These are phyloP conservation scores for Ariolimax columbianus DNA, from an alignment of 2,888 invertebrate genomes.

Conservation along the genomic window DNA sequence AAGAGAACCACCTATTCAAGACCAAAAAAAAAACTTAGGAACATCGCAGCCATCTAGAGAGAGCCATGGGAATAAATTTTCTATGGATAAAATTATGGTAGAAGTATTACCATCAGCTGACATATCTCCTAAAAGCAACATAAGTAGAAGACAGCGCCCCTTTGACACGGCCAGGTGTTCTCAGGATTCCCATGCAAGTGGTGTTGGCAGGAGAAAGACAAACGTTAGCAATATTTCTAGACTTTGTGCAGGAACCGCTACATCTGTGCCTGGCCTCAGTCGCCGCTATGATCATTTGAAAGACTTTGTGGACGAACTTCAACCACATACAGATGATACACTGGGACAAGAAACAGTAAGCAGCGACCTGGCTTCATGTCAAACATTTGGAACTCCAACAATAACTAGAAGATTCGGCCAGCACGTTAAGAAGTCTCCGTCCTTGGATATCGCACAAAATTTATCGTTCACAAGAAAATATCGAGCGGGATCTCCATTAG, in stretches of 20 bases:
- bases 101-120: not conserved
- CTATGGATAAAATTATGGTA: no score
- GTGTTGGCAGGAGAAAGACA: no score
- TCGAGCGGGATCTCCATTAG: not conserved
- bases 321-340: no score
- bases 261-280: not conserved
- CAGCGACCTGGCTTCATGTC: not conserved
- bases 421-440: not conserved
- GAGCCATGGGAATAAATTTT: not conserved
- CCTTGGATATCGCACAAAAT: not conserved
- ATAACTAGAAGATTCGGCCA: not conserved
- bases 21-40: no score
- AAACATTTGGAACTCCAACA: not conserved
- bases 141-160: no score
- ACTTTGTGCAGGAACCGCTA: not conserved
- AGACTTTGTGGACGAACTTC: not conserved
- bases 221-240: not conserved
- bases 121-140: not conserved
- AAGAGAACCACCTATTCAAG: not conserved
- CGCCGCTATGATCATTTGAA: no score
- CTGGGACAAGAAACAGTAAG: not conserved
- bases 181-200: not conserved
- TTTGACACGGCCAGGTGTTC: not conserved
- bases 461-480: slow-evolving; percentile 1
- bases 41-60: not conserved